phyloP scores from a whole-genome alignment of 1,140 invertebrate genomes.

The Cardiocondyla obscurior region DNA sequence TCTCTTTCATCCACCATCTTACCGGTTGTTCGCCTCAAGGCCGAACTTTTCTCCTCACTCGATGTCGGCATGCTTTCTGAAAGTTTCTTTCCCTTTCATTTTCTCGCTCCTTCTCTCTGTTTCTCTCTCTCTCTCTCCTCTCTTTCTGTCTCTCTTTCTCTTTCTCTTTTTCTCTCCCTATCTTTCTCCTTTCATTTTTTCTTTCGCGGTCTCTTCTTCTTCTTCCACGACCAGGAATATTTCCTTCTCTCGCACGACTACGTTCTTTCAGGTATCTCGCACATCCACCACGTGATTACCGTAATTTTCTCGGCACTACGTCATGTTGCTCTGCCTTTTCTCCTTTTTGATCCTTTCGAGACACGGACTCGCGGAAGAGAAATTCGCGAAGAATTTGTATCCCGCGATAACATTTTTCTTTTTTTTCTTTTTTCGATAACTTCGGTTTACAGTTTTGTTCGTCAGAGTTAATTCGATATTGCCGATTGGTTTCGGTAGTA shows the following conservation, averaged over 20 bases:
- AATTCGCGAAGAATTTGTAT: neutral
- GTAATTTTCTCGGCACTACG: constrained; percentile 63
- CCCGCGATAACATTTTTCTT: neutral
- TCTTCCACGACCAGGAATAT: constrained; percentile 36
- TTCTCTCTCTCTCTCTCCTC: neutral
- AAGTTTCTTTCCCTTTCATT: constrained; percentile 50
- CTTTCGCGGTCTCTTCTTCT: neutral
- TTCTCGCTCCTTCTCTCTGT: neutral
- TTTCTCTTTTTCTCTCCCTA: neutral
- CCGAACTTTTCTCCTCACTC: constrained; percentile 49
- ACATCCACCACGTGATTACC: constrained; percentile 62
- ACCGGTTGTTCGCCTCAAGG: constrained; percentile 47
- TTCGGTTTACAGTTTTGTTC: neutral
- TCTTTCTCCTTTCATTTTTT: neutral
- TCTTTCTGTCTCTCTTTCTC: neutral
- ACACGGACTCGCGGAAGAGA: neutral
- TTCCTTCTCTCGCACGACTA: constrained; percentile 45
- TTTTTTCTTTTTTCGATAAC: neutral
- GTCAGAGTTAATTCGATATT: neutral
- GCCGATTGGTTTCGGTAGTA: neutral
- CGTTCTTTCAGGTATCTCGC: constrained; percentile 62
- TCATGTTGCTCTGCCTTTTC: constrained; percentile 40
- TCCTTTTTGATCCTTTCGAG: constrained; percentile 27
- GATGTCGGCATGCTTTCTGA: constrained; percentile 35
- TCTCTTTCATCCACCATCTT: constrained; percentile 56